These are phyloP conservation scores for Homarus gammarus DNA, from an alignment of 2,888 invertebrate species.

Conservation along the genomic window DNA sequence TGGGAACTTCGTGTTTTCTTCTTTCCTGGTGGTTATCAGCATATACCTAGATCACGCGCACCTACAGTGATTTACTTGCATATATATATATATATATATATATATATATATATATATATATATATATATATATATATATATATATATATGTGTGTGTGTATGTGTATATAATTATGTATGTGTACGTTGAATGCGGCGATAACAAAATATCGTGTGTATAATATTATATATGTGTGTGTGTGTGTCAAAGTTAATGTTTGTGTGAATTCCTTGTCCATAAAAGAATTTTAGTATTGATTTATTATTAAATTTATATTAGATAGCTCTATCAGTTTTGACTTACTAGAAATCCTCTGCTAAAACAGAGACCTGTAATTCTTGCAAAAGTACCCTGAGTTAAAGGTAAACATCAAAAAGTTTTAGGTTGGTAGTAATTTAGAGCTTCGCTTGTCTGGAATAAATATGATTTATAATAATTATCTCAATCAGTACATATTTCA, in stretches of 20 bases:
- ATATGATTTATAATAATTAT: not conserved
- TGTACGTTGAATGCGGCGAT: no score
- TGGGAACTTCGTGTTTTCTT: no score
- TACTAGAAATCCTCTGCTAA: not conserved
- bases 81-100: no score
- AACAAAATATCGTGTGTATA: no score
- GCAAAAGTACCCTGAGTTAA: no score
- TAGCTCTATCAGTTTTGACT: not conserved
- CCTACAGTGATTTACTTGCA: no score
- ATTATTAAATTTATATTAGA: not conserved
- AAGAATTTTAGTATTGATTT: not conserved
- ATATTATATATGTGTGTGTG: not conserved
- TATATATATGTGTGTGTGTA: slow-evolving; percentile 14
- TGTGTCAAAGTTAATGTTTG: not conserved
- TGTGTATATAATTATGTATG: no score
- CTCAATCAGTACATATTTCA: slow-evolving; percentile 11
- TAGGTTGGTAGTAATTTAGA: no score
- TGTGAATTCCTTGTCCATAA: not conserved
- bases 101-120: slow-evolving; percentile 19
- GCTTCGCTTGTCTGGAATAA: not conserved
- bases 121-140: slow-evolving; percentile 13
- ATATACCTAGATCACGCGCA: no score
- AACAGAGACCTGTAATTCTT: no score
- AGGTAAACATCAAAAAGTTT: no score
- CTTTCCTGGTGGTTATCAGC: no score